Evolutionary conservation across 2,797 vertebrate genomes (phyloP).

Genomic region (Parauchenoglanis ngamensis): DNA sequence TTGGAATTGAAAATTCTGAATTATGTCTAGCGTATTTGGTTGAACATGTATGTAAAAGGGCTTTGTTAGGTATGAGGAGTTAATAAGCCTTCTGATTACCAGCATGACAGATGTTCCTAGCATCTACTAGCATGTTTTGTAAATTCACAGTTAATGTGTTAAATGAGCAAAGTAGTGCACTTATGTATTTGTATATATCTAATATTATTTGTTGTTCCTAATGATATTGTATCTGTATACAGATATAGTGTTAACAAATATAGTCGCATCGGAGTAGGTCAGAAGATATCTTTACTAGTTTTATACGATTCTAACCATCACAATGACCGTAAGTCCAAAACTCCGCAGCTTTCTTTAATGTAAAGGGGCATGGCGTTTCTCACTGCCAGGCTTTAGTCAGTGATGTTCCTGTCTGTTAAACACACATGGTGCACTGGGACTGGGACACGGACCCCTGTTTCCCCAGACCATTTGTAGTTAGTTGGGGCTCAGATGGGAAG

Average conservation of each 20-base stretch:
- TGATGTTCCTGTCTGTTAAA: not conserved
- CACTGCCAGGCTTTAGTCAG: conserved; percentile 9
- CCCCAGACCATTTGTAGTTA: conserved; percentile 53
- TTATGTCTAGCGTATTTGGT: conserved; percentile 64
- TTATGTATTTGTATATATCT: conserved; percentile 12
- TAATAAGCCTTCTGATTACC: not conserved
- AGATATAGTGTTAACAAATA: not conserved
- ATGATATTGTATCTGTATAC: not conserved
- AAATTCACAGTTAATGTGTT: conserved; percentile 27
- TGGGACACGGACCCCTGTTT: conserved; percentile 49
- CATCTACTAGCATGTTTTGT: conserved; percentile 24
- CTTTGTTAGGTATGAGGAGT: conserved; percentile 5
- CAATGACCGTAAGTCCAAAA: not conserved
- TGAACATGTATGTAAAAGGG: conserved; percentile 58
- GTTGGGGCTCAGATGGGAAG: conserved; percentile 52
- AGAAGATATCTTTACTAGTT: not conserved
- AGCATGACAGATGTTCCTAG: too few relatives aligned
- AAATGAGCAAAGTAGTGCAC: conserved; percentile 35
- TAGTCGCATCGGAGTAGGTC: not conserved
- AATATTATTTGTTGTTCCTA: not conserved
- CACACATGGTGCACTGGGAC: too few relatives aligned
- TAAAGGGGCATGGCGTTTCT: not conserved
- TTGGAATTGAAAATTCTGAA: conserved; percentile 66
- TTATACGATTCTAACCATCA: not conserved
- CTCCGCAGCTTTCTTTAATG: not conserved